A percentile compares a stretch with the other conserved stretches of the same genome.
Evolutionary conservation across 2,888 invertebrate genomes (phyloP).

Genomic region (Pardosa pseudoannulata): DNA sequence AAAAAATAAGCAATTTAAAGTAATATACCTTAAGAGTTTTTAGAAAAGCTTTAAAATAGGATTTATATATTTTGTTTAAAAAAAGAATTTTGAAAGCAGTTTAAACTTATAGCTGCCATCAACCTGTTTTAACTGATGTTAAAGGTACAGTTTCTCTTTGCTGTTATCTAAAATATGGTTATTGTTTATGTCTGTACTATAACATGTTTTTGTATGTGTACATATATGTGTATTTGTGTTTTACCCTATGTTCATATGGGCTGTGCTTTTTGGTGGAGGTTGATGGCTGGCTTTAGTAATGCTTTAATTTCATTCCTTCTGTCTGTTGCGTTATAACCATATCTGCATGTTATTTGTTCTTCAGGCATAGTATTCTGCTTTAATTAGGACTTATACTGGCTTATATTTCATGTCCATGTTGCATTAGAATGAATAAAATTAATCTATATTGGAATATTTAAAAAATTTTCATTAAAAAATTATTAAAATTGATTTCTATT

Average conservation of each 20-base stretch:
- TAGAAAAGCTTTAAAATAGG: too few species aligned
- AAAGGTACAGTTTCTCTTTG: too few species aligned
- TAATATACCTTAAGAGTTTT: too few species aligned
- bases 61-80: too few species aligned
- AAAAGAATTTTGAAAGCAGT: not conserved
- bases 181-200: not conserved
- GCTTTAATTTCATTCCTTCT: constrained; percentile 48
- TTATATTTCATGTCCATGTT: not conserved
- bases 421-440: too few species aligned
- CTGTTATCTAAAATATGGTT: not conserved
- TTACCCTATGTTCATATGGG: constrained; percentile 33
- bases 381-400: not conserved
- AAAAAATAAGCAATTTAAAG: too few species aligned
- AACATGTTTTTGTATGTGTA: constrained; percentile 16
- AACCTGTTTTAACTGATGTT: too few species aligned
- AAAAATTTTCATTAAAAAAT: too few species aligned
- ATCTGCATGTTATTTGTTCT: constrained; percentile 47
- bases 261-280: constrained; percentile 66
- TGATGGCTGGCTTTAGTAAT: constrained; percentile 63
- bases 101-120: constrained; percentile 42
- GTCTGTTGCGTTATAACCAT: constrained; percentile 50
- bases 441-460: too few species aligned
- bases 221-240: constrained; percentile 34
- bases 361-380: constrained; percentile 37
- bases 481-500: too few species aligned